Evolutionary conservation across 2,797 vertebrate species (phyloP).

Genomic region (Mionectes olivaceus): DNA sequence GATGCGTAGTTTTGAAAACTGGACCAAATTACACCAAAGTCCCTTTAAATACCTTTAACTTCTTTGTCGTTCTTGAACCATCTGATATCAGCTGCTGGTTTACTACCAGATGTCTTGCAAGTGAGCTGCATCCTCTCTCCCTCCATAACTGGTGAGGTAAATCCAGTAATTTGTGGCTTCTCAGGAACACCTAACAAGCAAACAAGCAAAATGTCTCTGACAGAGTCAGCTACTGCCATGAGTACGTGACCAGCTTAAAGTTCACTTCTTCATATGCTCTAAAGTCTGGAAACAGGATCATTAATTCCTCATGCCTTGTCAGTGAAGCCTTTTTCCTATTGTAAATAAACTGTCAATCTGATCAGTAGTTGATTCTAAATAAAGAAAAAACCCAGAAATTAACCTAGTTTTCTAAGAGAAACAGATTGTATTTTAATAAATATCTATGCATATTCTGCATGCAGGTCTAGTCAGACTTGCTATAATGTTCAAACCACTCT

Average conservation of each 20-base stretch:
- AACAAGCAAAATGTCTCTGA: neutral
- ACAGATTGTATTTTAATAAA: neutral
- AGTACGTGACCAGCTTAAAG: neutral
- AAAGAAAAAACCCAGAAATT: neutral
- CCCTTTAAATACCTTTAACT: slow-evolving; percentile 89
- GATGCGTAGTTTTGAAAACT: neutral
- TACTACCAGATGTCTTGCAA: slow-evolving; percentile 94
- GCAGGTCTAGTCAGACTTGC: neutral
- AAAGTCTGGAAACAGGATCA: neutral
- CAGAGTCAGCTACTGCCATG: neutral
- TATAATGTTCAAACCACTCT: neutral
- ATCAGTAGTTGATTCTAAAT: neutral
- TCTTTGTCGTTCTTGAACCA: slow-evolving; percentile 98
- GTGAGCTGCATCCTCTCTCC: slow-evolving; percentile 93
- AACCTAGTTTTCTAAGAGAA: neutral
- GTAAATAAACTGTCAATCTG: neutral
- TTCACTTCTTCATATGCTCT: neutral
- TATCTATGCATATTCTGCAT: neutral
- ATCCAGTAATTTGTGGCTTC: slow-evolving; percentile 94
- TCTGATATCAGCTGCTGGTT: slow-evolving; percentile 94
- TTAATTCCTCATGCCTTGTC: neutral
- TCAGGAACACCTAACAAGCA: slow-evolving; percentile 88
- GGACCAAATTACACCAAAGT: neutral
- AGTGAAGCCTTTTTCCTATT: neutral
- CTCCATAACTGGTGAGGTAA: slow-evolving; percentile 94